Base-by-base conservation (phyloP, 2,888 invertebrate species). In the Sinelater perroti region DNA sequence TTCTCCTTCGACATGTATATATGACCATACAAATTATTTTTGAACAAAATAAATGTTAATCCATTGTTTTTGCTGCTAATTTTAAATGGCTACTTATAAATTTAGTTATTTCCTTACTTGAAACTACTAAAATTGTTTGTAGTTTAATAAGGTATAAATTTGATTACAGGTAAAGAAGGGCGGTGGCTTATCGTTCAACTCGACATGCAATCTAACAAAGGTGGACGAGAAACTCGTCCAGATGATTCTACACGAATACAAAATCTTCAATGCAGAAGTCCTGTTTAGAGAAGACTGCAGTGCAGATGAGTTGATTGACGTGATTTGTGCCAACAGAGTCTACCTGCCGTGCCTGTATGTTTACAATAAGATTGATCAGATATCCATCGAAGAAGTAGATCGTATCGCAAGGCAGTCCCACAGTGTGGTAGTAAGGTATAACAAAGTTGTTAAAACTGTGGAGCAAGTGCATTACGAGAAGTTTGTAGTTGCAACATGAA, bases 301-400 rank as follows among this genome's bases (percentile, higher is more conserved):
- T 1, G 88, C 95, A 0, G 99, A 99, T 79, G 98, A 99, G 74
- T 85, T 99, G 72, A 98, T 99, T 66, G 99, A 99, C 81, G 97
- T 99, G 47, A 95, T 99, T 67, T 90, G 93, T 45, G 97, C 93
- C 6, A 97, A 96, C 81, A 86, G 97, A 63, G 93, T 95, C 20
- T 97, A 98, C 80, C 83, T 99, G 75, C 96, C 97, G 49, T 99
- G 99, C 78, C 80, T 99, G 51, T 99, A 98, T 81, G 96, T 98
- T 51, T 99, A 98, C 82, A 99, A 99, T 81, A 99, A 99, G 85
- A 96, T 99, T 70, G 99, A 99, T 87, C 97, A 99, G 82, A 95
- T 99, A 72, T 95, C 97, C 45, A 95, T 99, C 66, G 98, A 99
- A 80, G 97, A 98, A 81, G 95, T 98, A 4, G 94, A 97, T 79